A percentile compares a stretch with the other conserved stretches of the same genome.
These are phyloP conservation scores for Euleptes europaea DNA, from an alignment of 2,113 vertebrate genomes.

Conservation along the genomic window DNA sequence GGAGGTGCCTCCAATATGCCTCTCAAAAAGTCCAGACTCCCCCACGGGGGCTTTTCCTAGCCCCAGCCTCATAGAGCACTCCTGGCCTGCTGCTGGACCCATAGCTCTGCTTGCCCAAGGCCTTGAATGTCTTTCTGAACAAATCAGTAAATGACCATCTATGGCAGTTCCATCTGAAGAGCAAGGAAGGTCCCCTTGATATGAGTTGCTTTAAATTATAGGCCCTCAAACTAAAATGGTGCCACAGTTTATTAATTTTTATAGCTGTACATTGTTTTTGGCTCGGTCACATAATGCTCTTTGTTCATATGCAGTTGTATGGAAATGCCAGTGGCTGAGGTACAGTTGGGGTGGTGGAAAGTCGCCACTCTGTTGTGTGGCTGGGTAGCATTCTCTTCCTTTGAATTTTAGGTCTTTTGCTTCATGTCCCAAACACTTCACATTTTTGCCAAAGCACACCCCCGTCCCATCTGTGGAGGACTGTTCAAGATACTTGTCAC, in stretches of 20 bases:
- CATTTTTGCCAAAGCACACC: background rate
- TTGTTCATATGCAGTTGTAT: background rate
- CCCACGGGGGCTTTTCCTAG: background rate
- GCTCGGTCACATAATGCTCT: background rate
- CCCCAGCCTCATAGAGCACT: background rate
- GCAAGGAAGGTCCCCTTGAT: background rate
- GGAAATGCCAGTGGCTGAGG: fast-evolving
- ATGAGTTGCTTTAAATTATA: background rate
- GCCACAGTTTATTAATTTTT: background rate
- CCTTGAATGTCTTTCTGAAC: background rate
- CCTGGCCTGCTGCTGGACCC: background rate
- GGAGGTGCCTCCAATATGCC: background rate
- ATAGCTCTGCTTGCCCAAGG: fast-evolving
- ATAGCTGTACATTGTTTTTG: background rate
- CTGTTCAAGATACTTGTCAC: background rate
- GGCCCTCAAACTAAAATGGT: background rate
- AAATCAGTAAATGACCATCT: background rate
- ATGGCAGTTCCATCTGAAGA: background rate
- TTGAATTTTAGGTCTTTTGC: background rate
- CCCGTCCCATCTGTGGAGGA: background rate
- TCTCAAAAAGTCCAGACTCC: background rate
- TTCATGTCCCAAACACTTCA: background rate
- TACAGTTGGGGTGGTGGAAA: background rate
- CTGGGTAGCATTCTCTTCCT: fast-evolving
- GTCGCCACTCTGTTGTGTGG: background rate